Base-by-base conservation (phyloP, 2,113 vertebrate species). In the Epinephelus cyanopodus region DNA sequence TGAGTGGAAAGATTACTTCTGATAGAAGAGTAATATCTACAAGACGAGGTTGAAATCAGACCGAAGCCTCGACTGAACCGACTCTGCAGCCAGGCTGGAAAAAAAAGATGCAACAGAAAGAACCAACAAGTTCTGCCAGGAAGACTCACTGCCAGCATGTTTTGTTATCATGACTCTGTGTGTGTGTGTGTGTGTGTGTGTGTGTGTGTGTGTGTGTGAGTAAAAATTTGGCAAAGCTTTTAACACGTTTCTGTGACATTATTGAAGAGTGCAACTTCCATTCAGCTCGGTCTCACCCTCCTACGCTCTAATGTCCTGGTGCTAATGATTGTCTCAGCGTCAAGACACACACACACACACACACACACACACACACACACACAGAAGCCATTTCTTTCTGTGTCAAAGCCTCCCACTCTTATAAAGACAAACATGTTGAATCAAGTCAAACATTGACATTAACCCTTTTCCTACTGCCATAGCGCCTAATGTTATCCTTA, bases 161-260 rank as follows among this genome's bases (percentile, higher is more conserved):
- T 5, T 33, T 37, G 29, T 33, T 27, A n/a, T 37, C 13, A 18
- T 25, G 56, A 37, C 33, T 37, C 1, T 74, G 64, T 74, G 45
- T 68, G 29, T 53, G 50, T 56, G 68, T 56, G 50, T 39, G 50
- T 39, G 67, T 52, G 33, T 79, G 63, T 75, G 25, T 70, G 52
- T 79, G 64, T 77, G 58, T 66, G 70, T 66, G 77, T 47, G 72
- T 21, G 29, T 27, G 57, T 53, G 63, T 52, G 57, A 45, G 77
- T 13, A 6, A 0, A 62, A 39, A 37, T 23, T 23, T 70, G 37
- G 7, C 50, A 67, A 39, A 60, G 87, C 57, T 71, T 89, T 78
- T 71, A 54, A 62, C 84, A 86, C 58, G 21, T 86, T 84, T 84
- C 81, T 74, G 70, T 84, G 81, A 86, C 81, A 71, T 86, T 68